Evolutionary conservation across 1,140 invertebrate genomes (phyloP).

Genomic region (Drosophila repletoides): DNA sequence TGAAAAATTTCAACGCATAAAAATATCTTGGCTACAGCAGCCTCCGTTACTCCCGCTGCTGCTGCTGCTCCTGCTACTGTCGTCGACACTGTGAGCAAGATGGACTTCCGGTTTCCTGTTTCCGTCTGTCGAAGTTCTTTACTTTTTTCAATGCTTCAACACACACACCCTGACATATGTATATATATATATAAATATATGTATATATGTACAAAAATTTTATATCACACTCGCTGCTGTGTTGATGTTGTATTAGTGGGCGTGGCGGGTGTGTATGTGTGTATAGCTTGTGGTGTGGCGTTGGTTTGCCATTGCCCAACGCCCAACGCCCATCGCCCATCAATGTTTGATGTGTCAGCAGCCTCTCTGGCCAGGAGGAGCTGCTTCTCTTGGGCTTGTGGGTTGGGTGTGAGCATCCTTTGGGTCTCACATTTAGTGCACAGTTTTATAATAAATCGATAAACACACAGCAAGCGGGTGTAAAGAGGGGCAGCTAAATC

Average conservation of each 20-base stretch:
- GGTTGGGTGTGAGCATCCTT: slow-evolving; percentile 42
- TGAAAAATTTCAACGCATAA: slow-evolving; percentile 81
- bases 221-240: slow-evolving; percentile 61
- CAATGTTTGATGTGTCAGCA: slow-evolving; percentile 67
- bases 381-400: neutral
- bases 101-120: slow-evolving; percentile 82
- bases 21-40: slow-evolving; percentile 68
- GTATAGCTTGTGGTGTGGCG: slow-evolving; percentile 42
- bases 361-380: slow-evolving; percentile 24
- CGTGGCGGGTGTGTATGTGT: slow-evolving; percentile 45
- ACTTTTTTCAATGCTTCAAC: slow-evolving; percentile 75
- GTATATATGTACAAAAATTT: too few species aligned
- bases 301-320: slow-evolving; percentile 34
- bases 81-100: slow-evolving; percentile 81
- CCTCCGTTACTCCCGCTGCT: neutral
- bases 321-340: slow-evolving; percentile 58
- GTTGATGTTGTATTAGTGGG: slow-evolving; percentile 38
- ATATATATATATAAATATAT: too few species aligned
- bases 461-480: slow-evolving; percentile 24
- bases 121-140: slow-evolving; percentile 82
- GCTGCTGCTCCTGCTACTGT: slow-evolving; percentile 41
- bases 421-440: slow-evolving; percentile 53
- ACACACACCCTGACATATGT: slow-evolving; percentile 56
- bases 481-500: slow-evolving; percentile 37
- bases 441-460: slow-evolving; percentile 74